A percentile compares a stretch with the other conserved stretches of the same genome.
These are phyloP conservation scores for Galleria mellonella DNA, from an alignment of 1,140 invertebrate genomes.

Conservation along the genomic window DNA sequence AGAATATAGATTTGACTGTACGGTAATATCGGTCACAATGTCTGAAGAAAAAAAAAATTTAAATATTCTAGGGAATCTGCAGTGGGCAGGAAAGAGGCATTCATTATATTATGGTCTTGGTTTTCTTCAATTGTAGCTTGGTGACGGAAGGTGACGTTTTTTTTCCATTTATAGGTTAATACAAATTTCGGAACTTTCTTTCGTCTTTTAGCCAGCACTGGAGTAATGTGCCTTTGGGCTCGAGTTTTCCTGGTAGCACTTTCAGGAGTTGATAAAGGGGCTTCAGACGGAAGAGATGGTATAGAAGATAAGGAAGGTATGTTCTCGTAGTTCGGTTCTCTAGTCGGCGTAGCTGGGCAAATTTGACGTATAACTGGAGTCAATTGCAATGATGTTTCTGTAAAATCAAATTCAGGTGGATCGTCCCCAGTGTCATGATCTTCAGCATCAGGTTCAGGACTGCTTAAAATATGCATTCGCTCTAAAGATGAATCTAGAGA, in stretches of 20 bases:
- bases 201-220: constrained; percentile 3
- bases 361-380: constrained; percentile 14
- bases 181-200: constrained; percentile 16
- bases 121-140: constrained; percentile 17
- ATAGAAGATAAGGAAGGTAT: constrained; percentile 15
- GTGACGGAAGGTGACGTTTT: constrained; percentile 8
- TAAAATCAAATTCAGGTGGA: constrained; percentile 6
- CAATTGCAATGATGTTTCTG: constrained; percentile 2
- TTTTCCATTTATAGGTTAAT: constrained; percentile 17
- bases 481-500: constrained; percentile 16
- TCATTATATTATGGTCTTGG: constrained; percentile 2
- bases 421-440: constrained; percentile 11
- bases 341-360: constrained; percentile 10
- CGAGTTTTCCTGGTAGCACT: constrained; percentile 20
- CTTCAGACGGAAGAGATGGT: not conserved
- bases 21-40: constrained; percentile 13
- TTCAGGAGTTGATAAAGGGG: constrained; percentile 11
- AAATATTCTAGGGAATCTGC: too few relatives aligned
- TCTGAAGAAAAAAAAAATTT: not conserved
- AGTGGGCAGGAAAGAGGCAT: too few relatives aligned
- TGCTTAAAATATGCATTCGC: constrained; percentile 15
- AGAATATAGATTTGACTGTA: constrained; percentile 18
- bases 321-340: constrained; percentile 10
- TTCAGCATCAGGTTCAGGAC: constrained; percentile 10
- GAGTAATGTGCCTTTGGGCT: constrained; percentile 12